A percentile compares a stretch with the other conserved stretches of the same genome.
Conservation (phyloP, 2,113 vertebrate species). For the Chaenogobius annularis region DNA sequence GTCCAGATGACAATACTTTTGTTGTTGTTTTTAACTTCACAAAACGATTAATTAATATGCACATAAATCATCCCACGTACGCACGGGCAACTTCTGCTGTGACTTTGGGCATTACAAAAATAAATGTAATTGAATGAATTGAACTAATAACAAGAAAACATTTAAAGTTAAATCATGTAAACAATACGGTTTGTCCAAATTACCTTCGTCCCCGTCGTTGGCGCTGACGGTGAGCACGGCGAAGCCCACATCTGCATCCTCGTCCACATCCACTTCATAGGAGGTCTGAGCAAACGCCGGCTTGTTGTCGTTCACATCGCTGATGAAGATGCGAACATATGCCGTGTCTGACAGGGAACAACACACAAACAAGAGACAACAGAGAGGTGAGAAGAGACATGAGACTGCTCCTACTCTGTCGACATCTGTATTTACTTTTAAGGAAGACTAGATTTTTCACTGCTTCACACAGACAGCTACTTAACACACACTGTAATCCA, state of each 20-base stretch:
- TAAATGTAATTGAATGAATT: too few relatives aligned
- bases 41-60: too few relatives aligned
- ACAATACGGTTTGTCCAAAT: slow-evolving; percentile 8
- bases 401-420: slow-evolving; percentile 73
- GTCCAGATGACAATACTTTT: too few relatives aligned
- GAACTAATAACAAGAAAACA: too few relatives aligned
- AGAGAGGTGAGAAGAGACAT: slow-evolving; percentile 41
- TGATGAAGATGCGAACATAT: slow-evolving; percentile 85
- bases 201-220: slow-evolving; percentile 87
- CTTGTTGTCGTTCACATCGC: slow-evolving; percentile 89
- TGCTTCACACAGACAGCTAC: not conserved
- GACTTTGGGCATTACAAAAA: too few relatives aligned
- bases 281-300: slow-evolving; percentile 78
- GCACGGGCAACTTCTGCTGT: too few relatives aligned
- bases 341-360: slow-evolving; percentile 77
- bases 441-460: slow-evolving; percentile 9
- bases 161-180: too few relatives aligned
- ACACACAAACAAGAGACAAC: slow-evolving; percentile 8
- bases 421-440: slow-evolving; percentile 52
- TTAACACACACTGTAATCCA: slow-evolving; percentile 1
- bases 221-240: slow-evolving; percentile 83
- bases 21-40: too few relatives aligned
- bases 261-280: slow-evolving; percentile 83
- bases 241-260: slow-evolving; percentile 84
- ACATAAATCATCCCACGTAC: too few relatives aligned